Conservation (phyloP, 2,888 invertebrate species). For the Drosophila siamana region DNA sequence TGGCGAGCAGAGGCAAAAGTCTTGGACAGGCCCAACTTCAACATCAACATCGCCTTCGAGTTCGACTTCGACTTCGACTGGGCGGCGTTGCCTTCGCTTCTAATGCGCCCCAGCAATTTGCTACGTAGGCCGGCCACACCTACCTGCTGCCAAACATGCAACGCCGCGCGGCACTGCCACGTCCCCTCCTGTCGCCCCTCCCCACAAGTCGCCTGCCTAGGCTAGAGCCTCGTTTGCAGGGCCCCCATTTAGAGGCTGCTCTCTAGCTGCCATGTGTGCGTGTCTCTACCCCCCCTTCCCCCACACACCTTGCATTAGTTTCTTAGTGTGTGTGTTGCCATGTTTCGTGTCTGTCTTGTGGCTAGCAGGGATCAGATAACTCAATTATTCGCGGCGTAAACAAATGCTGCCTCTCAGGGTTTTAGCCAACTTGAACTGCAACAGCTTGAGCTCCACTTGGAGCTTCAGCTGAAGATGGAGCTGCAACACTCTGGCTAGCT, state of each 20-base stretch:
- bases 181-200: neutral
- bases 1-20: constrained; percentile 34
- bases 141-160: constrained; percentile 76
- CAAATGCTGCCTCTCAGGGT: constrained; percentile 81
- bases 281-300: neutral
- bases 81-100: constrained; percentile 59
- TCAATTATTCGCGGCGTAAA: constrained; percentile 85
- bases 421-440: constrained; percentile 53
- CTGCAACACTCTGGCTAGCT: constrained; percentile 1
- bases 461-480: constrained; percentile 12
- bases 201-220: constrained; percentile 40
- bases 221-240: constrained; percentile 53
- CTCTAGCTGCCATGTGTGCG: constrained; percentile 5
- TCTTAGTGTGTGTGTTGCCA: constrained; percentile 25
- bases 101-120: constrained; percentile 77
- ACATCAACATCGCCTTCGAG: too few relatives aligned
- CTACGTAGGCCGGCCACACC: constrained; percentile 75
- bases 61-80: neutral
- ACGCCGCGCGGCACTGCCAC: constrained; percentile 25
- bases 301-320: neutral
- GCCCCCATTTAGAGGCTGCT: constrained; percentile 17
- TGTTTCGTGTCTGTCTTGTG: constrained; percentile 64
- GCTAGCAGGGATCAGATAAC: constrained; percentile 83
- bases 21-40: constrained; percentile 18
- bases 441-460: neutral